Evolutionary conservation across 1,140 invertebrate species (phyloP).

Genomic region (Oryctes rhinoceros): DNA sequence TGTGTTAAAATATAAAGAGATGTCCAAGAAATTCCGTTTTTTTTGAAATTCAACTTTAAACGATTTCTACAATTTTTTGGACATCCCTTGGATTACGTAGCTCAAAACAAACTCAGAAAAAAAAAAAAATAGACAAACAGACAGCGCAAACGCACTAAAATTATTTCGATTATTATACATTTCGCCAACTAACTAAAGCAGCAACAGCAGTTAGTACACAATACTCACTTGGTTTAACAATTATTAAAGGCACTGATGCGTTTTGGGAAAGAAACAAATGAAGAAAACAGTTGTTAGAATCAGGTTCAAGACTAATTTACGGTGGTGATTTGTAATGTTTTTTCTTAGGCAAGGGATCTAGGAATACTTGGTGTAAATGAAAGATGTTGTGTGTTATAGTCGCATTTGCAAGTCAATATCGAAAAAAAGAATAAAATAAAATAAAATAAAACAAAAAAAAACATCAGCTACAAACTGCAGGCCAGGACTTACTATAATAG

Average conservation of each 20-base stretch:
- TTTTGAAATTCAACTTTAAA: not conserved
- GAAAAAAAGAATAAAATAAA: not conserved
- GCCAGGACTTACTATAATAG: conserved; percentile 37
- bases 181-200: conserved; percentile 35
- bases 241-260: conserved; percentile 64
- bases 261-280: conserved; percentile 45
- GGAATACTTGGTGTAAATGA: too few species aligned
- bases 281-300: conserved; percentile 16
- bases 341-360: too few species aligned
- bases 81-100: not conserved
- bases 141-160: not conserved
- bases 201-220: conserved; percentile 39
- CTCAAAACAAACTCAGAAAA: not conserved
- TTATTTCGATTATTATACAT: not conserved
- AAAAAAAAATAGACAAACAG: not conserved
- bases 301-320: conserved; percentile 2
- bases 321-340: not conserved
- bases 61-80: not conserved
- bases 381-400: too few species aligned
- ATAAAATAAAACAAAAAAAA: conserved; percentile 12
- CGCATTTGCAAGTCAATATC: too few species aligned
- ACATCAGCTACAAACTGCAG: not conserved
- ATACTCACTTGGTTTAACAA: conserved; percentile 64
- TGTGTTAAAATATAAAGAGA: not conserved
- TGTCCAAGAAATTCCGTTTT: not conserved